Conservation (phyloP, 1,140 invertebrate genomes). For the Atta colombica region DNA sequence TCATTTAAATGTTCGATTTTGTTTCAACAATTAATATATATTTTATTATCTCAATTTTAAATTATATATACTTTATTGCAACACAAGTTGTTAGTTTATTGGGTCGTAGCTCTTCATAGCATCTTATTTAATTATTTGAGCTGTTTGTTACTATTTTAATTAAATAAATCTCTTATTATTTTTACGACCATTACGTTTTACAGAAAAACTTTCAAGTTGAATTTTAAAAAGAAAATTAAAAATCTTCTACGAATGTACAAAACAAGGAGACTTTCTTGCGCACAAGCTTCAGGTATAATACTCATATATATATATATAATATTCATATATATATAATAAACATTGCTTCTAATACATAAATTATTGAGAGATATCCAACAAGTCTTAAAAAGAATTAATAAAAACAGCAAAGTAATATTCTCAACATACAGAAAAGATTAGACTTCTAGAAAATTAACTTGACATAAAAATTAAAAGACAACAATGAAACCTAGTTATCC, state of each 20-base stretch:
- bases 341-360: background rate
- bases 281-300: background rate
- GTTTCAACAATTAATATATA: no score
- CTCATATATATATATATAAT: background rate
- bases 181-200: background rate
- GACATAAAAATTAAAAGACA: background rate
- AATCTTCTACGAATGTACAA: background rate
- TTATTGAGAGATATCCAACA: background rate
- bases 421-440: background rate
- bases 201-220: background rate
- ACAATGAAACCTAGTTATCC: background rate
- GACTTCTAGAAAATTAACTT: background rate
- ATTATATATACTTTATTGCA: no score
- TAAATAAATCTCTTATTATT: no score
- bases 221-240: slow-evolving; percentile 4
- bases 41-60: no score
- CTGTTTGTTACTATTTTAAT: no score
- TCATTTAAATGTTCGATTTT: no score
- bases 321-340: background rate
- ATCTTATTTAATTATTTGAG: no score
- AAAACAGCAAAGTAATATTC: background rate
- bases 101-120: no score
- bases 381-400: background rate
- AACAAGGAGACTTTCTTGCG: background rate
- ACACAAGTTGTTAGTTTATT: no score